phyloP scores from a whole-genome alignment of 2,113 vertebrate genomes.

The Phrynosoma blainvillii region DNA sequence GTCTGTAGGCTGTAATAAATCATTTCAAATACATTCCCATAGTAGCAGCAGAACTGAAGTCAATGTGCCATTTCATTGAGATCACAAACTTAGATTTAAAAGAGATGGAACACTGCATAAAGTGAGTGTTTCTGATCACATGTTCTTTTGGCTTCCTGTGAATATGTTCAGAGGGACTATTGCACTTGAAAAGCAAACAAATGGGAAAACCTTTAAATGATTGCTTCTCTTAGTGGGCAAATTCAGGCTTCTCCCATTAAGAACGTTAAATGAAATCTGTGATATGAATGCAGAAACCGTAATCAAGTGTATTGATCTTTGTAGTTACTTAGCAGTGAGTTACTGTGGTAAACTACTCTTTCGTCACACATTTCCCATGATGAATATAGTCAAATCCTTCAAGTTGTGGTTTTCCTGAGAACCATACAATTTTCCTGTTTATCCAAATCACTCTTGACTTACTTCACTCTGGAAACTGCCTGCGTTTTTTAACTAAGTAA shows the following conservation, averaged over 20 bases:
- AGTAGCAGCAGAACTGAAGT: not conserved
- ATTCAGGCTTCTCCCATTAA: slow-evolving; percentile 64
- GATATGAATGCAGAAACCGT: slow-evolving; percentile 53
- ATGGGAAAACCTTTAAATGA: slow-evolving; percentile 59
- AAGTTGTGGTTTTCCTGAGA: not conserved
- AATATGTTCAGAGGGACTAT: slow-evolving; percentile 53
- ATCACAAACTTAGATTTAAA: not conserved
- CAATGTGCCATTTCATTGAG: not conserved
- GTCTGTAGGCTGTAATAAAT: not conserved
- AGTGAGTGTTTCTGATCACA: slow-evolving; percentile 42
- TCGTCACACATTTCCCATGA: slow-evolving; percentile 36
- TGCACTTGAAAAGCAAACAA: slow-evolving; percentile 64
- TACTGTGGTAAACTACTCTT: slow-evolving; percentile 33
- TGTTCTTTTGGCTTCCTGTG: slow-evolving; percentile 36
- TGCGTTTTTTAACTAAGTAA: not conserved
- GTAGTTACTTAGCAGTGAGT: slow-evolving; percentile 45
- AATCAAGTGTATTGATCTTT: slow-evolving; percentile 58
- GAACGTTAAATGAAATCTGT: slow-evolving; percentile 50
- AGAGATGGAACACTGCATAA: slow-evolving; percentile 4
- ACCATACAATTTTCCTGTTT: not conserved
- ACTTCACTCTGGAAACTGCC: not conserved
- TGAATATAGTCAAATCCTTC: not conserved
- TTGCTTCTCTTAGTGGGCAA: slow-evolving; percentile 66
- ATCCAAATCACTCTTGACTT: not conserved
- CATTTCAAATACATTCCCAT: not conserved